Evolutionary conservation across 2,888 invertebrate genomes (phyloP), one percentile per base, ranked within the genome.

Genomic region (Watsonalla binaria): DNA sequence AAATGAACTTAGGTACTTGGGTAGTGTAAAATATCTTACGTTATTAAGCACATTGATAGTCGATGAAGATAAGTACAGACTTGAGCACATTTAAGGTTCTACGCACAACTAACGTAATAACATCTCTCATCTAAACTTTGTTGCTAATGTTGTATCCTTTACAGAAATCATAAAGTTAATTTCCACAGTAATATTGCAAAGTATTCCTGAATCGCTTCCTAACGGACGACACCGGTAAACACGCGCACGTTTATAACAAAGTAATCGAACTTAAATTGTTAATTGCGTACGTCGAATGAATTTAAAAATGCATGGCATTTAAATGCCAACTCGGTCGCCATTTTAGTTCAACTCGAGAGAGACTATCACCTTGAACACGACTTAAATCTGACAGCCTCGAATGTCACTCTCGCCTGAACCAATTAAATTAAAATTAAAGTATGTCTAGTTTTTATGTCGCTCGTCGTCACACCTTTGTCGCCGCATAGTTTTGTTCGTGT

Each of bases 231-330:
- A 68, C 59, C 73, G 66, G 76, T 76, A 78, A 70, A 76, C 74
- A 75, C 70, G 68, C 74, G 67, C 68, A 73, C 76, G 71, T 82
- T 84, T 85, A 86, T 84, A 85, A 88, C 85, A 84, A 84, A 85
- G 85, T 86, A 83, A 87, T 84, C 84, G 86, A 84, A 83, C 76
- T 80, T 74, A 77, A 82, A 85, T 84, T 83, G 82, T 85, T 89
- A 88, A 90, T 89, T 90, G 81, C 82, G 76, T 82, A 80, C 81
- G 82, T 79, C 77, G 83, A 72, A 82, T 84, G 86, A 84, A 83
- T 89, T 85, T 88, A 89, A 90, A 90, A 90, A 89, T 81, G 84
- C 82, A 86, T 90, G 90, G 89, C 90, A 90, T 90, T 90, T 90
- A 90, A 90, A 90, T 90, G 89, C 84, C 90, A 90, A 79, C 79